phyloP scores from a whole-genome alignment of 2,888 invertebrate genomes.

The Amphipyra berbera region DNA sequence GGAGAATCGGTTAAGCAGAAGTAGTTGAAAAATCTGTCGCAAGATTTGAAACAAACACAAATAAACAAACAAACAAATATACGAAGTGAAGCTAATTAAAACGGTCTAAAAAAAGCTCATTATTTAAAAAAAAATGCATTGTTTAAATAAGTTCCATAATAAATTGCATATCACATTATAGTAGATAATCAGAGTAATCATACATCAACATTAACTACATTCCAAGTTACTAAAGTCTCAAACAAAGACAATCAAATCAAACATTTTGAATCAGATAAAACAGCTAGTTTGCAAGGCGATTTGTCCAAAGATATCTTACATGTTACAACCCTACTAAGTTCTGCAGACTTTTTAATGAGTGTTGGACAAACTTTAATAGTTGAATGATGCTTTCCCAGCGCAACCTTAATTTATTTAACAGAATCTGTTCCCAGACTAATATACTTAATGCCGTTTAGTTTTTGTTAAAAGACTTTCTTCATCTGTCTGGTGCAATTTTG shows the following conservation, averaged over 20 bases:
- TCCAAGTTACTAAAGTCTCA: not conserved
- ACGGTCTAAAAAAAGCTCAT: no score
- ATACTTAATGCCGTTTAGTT: constrained; percentile 28
- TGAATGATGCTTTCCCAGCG: constrained; percentile 21
- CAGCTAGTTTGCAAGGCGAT: constrained; percentile 32
- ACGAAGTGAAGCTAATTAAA: no score
- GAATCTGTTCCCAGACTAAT: constrained; percentile 37
- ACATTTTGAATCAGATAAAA: constrained; percentile 39
- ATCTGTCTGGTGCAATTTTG: constrained; percentile 9
- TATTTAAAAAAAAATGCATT: no score
- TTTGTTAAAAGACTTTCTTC: constrained; percentile 22
- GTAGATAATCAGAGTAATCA: no score
- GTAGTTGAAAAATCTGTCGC: no score
- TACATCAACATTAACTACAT: not conserved
- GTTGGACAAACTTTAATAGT: constrained; percentile 39
- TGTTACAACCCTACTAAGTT: constrained; percentile 28
- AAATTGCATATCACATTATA: no score
- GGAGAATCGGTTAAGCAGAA: no score
- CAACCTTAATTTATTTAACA: constrained; percentile 40
- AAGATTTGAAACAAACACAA: no score
- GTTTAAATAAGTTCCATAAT: no score
- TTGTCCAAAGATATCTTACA: constrained; percentile 26
- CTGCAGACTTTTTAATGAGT: constrained; percentile 43
- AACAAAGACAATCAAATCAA: constrained; percentile 12
- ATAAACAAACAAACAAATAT: no score